A percentile compares a stretch with the other conserved stretches of the same genome.
Evolutionary conservation across 2,888 invertebrate genomes (phyloP).

Genomic region (Malacosoma neustria): DNA sequence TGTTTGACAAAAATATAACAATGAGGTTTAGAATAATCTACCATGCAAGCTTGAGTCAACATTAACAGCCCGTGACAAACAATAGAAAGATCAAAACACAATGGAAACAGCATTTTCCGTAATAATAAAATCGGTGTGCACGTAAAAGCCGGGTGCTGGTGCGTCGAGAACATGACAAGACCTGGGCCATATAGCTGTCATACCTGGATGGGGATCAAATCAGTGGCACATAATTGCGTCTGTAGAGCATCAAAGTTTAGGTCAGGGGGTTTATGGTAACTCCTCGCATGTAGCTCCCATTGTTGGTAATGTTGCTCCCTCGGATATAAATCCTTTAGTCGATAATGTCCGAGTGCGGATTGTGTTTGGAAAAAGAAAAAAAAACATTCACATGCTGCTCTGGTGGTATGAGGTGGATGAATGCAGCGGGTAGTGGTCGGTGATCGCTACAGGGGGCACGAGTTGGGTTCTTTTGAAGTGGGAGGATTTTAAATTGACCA

Average conservation of each 20-base stretch:
- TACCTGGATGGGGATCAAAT: constrained; percentile 73
- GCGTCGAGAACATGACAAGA: constrained; percentile 48
- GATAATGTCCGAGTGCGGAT: constrained; percentile 70
- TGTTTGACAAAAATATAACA: too few species aligned
- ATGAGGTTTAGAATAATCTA: too few species aligned
- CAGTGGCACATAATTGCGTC: constrained; percentile 67
- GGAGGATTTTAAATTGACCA: too few species aligned
- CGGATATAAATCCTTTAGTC: constrained; percentile 72
- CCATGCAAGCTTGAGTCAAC: constrained; percentile 35
- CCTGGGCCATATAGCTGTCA: constrained; percentile 59
- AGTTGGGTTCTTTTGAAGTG: too few species aligned
- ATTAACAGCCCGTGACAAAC: constrained; percentile 13
- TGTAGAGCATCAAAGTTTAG: constrained; percentile 69
- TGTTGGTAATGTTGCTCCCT: constrained; percentile 78
- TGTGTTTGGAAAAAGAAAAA: constrained; percentile 71
- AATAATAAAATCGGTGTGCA: constrained; percentile 45
- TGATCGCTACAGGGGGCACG: neutral
- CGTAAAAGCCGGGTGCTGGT: constrained; percentile 62
- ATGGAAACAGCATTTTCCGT: constrained; percentile 26
- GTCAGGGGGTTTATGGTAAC: constrained; percentile 73
- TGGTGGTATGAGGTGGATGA: constrained; percentile 62
- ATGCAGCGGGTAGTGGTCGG: constrained; percentile 18
- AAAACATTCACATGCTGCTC: constrained; percentile 76
- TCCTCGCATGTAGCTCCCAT: constrained; percentile 79
- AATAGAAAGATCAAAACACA: constrained; percentile 25